Base-by-base conservation (phyloP, 2,797 vertebrate species). In the Dermochelys coriacea region DNA sequence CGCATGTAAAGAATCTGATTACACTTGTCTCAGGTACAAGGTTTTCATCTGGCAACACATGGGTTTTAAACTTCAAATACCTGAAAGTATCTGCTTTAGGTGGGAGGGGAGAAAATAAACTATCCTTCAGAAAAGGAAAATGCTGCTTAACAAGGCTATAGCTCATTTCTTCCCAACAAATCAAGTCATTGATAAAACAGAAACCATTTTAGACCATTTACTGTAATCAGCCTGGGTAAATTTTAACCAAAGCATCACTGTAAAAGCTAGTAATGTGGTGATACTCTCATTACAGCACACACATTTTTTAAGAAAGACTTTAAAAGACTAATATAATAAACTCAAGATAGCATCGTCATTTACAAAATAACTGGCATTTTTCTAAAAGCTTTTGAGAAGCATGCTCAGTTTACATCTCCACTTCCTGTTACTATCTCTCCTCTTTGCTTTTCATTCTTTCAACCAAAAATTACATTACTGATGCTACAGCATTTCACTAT, bases 361-460 rank as follows among this genome's bases (percentile, higher is more conserved):
- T 50, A 45, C 82, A 55, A 68, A 82, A 93, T 91, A 91, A 45
- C 57, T 71, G 87, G 93, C 95, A 96, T 89, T 71, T 55, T 96
- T 96, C 94, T 84, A 92, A 90, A 94, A 82, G 93, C 91, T 88
- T 93, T 74, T 85, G 47, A 31, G 93, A 91, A 95, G 85, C 87
- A 87, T 95, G 90, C 81, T 93, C 94, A 91, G 95, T 97, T 96
- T 94, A 61, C 89, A 94, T 95, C 96, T 94, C 93, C 77, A 45
- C 96, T 98, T 98, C 98, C 98, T 98, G 97, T 97, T 96, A 97
- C 91, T 95, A 86, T 93, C 6, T 1, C 93, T 93, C 96, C 74
- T 86, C 86, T 81, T 37, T 89, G 86, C 82, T 88, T 86, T 84
- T 91, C 15, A 79, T 91, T 94, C 90, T 91, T 97, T 95, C 96